phyloP scores from a whole-genome alignment of 2,113 vertebrate species.

The Psittacara wagleri region DNA sequence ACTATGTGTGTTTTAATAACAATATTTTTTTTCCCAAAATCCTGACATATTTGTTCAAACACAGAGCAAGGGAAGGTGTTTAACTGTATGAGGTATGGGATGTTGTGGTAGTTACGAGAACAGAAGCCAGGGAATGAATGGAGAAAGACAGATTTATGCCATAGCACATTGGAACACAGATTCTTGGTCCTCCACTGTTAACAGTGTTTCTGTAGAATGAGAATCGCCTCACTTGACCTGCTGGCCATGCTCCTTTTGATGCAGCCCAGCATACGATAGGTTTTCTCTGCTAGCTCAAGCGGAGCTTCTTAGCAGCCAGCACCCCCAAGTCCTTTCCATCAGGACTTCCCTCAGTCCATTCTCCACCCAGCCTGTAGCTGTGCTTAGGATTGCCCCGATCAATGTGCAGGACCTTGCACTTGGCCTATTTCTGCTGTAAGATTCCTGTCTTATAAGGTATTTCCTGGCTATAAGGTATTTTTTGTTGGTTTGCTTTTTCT shows the following conservation, averaged over 20 bases:
- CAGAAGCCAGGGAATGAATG: background rate
- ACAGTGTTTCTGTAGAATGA: background rate
- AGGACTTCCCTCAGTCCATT: background rate
- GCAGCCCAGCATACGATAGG: background rate
- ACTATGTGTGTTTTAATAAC: background rate
- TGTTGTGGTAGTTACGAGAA: background rate
- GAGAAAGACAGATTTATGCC: background rate
- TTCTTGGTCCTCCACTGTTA: background rate
- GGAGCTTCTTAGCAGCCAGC: background rate
- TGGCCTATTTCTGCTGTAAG: background rate
- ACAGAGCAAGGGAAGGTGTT: background rate
- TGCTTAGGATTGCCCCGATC: background rate
- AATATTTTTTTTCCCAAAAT: background rate
- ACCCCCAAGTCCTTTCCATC: background rate
- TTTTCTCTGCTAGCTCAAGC: background rate
- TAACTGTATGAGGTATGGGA: background rate
- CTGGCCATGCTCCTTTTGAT: background rate
- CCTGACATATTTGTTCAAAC: background rate
- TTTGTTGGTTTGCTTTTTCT: background rate
- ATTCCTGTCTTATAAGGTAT: background rate
- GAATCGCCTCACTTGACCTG: background rate
- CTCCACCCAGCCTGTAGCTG: background rate
- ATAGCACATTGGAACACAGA: background rate
- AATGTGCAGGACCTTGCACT: background rate
- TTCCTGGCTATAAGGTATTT: background rate